Conservation (phyloP, 2,797 vertebrate species). For the Dallia pectoralis region DNA sequence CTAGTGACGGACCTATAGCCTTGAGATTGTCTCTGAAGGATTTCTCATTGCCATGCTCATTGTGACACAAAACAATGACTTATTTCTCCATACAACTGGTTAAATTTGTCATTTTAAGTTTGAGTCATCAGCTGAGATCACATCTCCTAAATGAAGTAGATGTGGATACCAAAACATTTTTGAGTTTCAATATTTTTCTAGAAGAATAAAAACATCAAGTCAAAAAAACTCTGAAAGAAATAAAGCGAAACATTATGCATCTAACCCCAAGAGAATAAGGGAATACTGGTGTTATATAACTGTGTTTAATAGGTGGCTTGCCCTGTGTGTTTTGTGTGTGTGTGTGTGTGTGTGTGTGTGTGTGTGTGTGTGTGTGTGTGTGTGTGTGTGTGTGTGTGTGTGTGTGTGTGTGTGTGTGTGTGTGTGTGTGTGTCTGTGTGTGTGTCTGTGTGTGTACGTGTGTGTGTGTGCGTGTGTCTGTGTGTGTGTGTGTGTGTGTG, state of each 20-base stretch:
- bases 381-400: no score
- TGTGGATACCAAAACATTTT: no score
- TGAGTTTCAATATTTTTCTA: background rate
- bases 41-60: no score
- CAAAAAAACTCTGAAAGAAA: background rate
- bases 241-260: background rate
- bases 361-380: constrained; percentile 11
- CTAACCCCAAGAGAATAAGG: background rate
- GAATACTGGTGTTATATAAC: background rate
- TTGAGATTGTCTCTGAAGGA: no score
- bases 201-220: background rate
- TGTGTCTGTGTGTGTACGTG: constrained; percentile 33
- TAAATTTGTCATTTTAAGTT: no score
- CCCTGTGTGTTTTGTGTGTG: background rate
- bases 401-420: no score
- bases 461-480: constrained; percentile 6
- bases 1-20: no score
- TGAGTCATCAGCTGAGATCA: no score
- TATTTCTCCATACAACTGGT: no score
- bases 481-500: no score
- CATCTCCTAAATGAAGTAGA: no score
- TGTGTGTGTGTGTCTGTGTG: constrained; percentile 7
- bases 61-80: no score
- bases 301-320: background rate
- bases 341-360: constrained; percentile 26